These are phyloP conservation scores for Girardia tigrina DNA, from an alignment of 2,888 invertebrate species.

Conservation along the genomic window DNA sequence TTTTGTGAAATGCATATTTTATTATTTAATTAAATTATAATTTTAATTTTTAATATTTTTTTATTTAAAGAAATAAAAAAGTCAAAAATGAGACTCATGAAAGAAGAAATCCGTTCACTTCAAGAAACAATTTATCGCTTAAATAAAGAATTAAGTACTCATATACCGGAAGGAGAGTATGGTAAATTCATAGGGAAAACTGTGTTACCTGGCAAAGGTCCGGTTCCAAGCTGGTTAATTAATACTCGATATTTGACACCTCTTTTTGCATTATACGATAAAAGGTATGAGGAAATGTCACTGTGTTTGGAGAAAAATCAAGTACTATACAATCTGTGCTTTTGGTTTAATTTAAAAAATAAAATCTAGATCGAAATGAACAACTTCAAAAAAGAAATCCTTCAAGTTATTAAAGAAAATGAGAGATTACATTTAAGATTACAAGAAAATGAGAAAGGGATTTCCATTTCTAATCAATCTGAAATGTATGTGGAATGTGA, in stretches of 20 bases:
- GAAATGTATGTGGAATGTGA: constrained; percentile 25
- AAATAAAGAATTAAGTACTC: constrained; percentile 25
- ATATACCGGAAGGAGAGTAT: not conserved
- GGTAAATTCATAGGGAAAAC: not conserved
- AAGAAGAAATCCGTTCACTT: constrained; percentile 20
- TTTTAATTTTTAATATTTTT: no score
- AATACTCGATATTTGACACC: constrained; percentile 44
- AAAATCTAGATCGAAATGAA: not conserved
- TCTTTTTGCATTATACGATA: constrained; percentile 48
- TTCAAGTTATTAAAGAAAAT: constrained; percentile 23
- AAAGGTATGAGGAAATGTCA: constrained; percentile 44
- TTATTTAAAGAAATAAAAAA: no score
- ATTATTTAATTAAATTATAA: no score
- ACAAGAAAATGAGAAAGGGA: not conserved
- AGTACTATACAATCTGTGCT: not conserved
- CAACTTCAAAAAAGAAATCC: not conserved
- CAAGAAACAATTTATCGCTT: constrained; percentile 33
- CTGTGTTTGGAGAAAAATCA: not conserved
- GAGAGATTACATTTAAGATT: constrained; percentile 18
- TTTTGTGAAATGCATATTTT: no score
- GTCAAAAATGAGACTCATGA: no score
- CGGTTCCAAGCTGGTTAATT: constrained; percentile 49
- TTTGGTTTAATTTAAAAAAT: not conserved
- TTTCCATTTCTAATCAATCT: not conserved
- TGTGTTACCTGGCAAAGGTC: constrained; percentile 44